Conservation (phyloP, 2,113 vertebrate species). For the Pseudopodoces humilis region DNA sequence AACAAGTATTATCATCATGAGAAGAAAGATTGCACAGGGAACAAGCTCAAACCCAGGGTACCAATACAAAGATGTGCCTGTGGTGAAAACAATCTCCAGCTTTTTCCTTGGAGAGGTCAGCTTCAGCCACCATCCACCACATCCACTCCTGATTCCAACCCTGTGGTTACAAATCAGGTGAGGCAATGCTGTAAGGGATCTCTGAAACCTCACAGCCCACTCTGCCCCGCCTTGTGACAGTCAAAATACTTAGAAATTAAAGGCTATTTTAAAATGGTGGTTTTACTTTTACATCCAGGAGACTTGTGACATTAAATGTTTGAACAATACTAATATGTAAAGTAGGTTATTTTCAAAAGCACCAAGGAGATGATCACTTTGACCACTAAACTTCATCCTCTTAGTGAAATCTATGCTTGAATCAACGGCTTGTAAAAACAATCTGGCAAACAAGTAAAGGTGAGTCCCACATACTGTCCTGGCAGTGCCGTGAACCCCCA, state of each 20-base stretch:
- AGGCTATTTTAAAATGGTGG: not conserved
- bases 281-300: not conserved
- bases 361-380: not conserved
- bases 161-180: not conserved
- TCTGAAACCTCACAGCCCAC: not conserved
- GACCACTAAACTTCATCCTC: not conserved
- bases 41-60: not conserved
- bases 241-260: not conserved
- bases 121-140: not conserved
- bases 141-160: not conserved
- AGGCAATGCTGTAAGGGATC: not conserved
- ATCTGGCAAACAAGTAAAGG: not conserved
- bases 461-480: not conserved
- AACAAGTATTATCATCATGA: not conserved
- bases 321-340: not conserved
- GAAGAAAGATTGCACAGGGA: not conserved
- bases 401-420: not conserved
- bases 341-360: not conserved
- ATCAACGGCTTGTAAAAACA: not conserved
- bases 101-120: not conserved
- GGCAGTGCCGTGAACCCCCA: not conserved
- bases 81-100: not conserved
- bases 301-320: not conserved
- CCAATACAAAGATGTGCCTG: not conserved
- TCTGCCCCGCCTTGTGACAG: not conserved